phyloP scores from a whole-genome alignment of 2,113 vertebrate species.

The Thryonomys swinderianus region DNA sequence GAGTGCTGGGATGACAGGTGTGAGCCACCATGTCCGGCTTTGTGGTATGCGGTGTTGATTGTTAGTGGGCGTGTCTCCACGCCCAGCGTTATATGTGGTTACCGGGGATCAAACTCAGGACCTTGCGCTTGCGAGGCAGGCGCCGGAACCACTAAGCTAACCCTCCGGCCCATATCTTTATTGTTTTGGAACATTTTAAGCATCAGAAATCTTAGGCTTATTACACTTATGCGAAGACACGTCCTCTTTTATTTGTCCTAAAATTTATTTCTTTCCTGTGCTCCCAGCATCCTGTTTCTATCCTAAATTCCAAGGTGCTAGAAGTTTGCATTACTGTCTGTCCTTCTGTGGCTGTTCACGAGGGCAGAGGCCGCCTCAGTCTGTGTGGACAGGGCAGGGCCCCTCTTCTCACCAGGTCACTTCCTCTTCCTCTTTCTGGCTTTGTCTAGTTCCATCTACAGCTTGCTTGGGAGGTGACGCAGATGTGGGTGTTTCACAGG shows the following conservation, averaged over 20 bases:
- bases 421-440: neutral
- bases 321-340: neutral
- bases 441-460: neutral
- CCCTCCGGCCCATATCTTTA: no score
- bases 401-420: neutral
- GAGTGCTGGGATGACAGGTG: no score
- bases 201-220: neutral
- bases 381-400: neutral
- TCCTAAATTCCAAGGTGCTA: neutral
- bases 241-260: neutral
- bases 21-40: no score
- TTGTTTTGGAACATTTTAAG: slow-evolving; percentile 11
- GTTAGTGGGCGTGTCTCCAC: no score
- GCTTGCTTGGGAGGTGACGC: neutral
- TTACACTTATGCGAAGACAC: neutral
- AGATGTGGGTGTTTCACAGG: neutral
- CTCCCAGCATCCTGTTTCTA: neutral
- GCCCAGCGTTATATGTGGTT: no score
- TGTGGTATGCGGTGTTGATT: no score
- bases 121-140: no score
- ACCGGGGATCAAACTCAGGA: no score
- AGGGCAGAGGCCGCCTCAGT: neutral
- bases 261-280: neutral
- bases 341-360: neutral
- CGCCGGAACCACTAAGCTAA: no score